phyloP scores from a whole-genome alignment of 2,888 invertebrate genomes.

The Leptodirus hochenwartii region DNA sequence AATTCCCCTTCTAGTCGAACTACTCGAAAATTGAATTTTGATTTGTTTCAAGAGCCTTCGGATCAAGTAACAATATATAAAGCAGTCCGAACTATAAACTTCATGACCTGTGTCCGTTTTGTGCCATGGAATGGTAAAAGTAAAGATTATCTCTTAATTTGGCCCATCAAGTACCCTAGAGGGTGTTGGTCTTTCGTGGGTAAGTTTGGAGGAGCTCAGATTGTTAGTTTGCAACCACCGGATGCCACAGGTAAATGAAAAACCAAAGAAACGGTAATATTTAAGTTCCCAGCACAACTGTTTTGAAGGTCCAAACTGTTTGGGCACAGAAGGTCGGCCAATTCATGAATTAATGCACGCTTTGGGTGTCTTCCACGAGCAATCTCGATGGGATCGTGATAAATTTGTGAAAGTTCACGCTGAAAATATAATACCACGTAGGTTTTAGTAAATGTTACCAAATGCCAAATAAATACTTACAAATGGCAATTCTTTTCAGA shows the following conservation, averaged over 20 bases:
- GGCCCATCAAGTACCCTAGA: slow-evolving; percentile 44
- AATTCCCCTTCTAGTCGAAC: no score
- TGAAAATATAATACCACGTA: slow-evolving; percentile 47
- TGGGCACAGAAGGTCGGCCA: slow-evolving; percentile 50
- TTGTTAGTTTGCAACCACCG: slow-evolving; percentile 47
- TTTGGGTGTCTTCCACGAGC: slow-evolving; percentile 68
- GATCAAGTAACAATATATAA: slow-evolving; percentile 38
- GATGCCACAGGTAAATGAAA: no score
- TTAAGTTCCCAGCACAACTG: no score
- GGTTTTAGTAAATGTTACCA: slow-evolving; percentile 12
- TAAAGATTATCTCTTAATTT: slow-evolving; percentile 43
- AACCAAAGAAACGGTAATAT: no score
- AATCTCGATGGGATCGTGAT: slow-evolving; percentile 56
- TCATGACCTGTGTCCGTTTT: slow-evolving; percentile 45
- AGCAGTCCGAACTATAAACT: slow-evolving; percentile 40
- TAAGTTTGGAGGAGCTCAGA: slow-evolving; percentile 51
- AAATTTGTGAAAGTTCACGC: slow-evolving; percentile 47
- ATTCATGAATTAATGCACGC: slow-evolving; percentile 68
- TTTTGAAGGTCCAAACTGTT: slow-evolving; percentile 42
- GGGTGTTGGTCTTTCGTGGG: slow-evolving; percentile 68
- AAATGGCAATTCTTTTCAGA: slow-evolving; percentile 31
- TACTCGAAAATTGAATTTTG: no score
- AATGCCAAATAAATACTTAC: background rate
- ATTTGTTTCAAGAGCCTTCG: slow-evolving; percentile 28
- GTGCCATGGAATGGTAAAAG: slow-evolving; percentile 43